These are phyloP conservation scores for Polylopha cassiicola DNA, from an alignment of 2,888 invertebrate genomes.

Conservation along the genomic window DNA sequence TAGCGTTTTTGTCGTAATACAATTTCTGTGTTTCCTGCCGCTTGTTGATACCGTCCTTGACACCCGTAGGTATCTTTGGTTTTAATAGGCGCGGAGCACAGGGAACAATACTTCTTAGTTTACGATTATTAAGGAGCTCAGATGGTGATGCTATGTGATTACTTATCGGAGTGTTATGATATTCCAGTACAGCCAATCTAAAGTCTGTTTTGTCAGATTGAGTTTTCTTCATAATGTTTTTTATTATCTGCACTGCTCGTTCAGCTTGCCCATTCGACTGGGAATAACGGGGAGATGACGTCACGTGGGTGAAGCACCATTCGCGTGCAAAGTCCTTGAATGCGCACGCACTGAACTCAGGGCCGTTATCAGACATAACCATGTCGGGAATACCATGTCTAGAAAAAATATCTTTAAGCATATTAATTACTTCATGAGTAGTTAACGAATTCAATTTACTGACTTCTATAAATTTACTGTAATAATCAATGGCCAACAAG, in stretches of 20 bases:
- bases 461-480: slow-evolving; percentile 16
- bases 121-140: slow-evolving; percentile 10
- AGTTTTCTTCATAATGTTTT: slow-evolving; percentile 15
- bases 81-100: not conserved
- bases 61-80: slow-evolving; percentile 7
- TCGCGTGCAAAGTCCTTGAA: slow-evolving; percentile 22
- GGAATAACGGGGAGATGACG: slow-evolving; percentile 24
- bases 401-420: slow-evolving; percentile 8
- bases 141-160: slow-evolving; percentile 8
- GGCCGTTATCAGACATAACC: slow-evolving; percentile 11
- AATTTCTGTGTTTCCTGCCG: slow-evolving; percentile 2
- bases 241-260: slow-evolving; percentile 26
- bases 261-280: slow-evolving; percentile 28
- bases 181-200: slow-evolving; percentile 14
- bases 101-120: slow-evolving; percentile 12
- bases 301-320: slow-evolving; percentile 26
- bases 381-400: slow-evolving; percentile 13
- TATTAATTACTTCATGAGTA: slow-evolving; percentile 2
- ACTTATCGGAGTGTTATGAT: slow-evolving; percentile 13
- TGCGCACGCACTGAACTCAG: slow-evolving; percentile 6
- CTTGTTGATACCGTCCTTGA: not conserved
- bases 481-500: slow-evolving; percentile 16
- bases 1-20: slow-evolving; percentile 9
- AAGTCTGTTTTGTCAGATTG: slow-evolving; percentile 4
- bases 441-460: not conserved